Evolutionary conservation across 2,797 vertebrate genomes (phyloP).

Genomic region (Lateolabrax maculatus): DNA sequence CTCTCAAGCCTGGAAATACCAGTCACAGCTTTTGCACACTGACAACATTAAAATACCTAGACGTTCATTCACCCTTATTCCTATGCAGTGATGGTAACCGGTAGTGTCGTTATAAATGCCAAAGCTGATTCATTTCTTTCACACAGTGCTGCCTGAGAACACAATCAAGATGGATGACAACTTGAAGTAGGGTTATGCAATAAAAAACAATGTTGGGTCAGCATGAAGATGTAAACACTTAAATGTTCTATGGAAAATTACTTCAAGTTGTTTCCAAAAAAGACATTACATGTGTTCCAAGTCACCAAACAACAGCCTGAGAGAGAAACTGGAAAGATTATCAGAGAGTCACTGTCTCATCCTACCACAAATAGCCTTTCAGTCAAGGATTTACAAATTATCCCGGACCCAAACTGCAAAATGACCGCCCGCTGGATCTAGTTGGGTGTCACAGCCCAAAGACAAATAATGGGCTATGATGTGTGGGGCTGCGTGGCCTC

Average conservation of each 20-base stretch:
- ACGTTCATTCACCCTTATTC: neutral
- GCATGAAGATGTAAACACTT: conserved; percentile 54
- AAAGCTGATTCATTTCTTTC: conserved; percentile 32
- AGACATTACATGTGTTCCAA: conserved; percentile 46
- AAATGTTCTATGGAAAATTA: conserved; percentile 65
- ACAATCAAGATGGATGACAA: conserved; percentile 3
- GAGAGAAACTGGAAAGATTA: conserved; percentile 29
- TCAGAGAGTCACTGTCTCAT: conserved; percentile 24
- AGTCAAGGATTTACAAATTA: conserved; percentile 54
- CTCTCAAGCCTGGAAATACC: conserved; percentile 38
- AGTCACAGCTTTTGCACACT: neutral
- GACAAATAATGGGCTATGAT: conserved; percentile 52
- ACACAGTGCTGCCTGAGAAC: conserved; percentile 7
- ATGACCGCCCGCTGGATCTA: conserved; percentile 36
- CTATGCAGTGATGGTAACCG: neutral
- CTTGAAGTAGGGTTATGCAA: neutral
- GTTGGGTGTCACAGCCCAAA: conserved; percentile 34
- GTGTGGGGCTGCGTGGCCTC: conserved; percentile 35
- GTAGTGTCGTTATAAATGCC: neutral
- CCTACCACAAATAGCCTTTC: conserved; percentile 51
- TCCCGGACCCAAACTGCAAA: conserved; percentile 42
- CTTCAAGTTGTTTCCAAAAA: conserved; percentile 56
- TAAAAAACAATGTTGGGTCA: conserved; percentile 36
- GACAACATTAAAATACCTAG: conserved; percentile 36
- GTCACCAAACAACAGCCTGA: conserved; percentile 43